phyloP scores from a whole-genome alignment of 1,140 invertebrate genomes.

The Atta texana region DNA sequence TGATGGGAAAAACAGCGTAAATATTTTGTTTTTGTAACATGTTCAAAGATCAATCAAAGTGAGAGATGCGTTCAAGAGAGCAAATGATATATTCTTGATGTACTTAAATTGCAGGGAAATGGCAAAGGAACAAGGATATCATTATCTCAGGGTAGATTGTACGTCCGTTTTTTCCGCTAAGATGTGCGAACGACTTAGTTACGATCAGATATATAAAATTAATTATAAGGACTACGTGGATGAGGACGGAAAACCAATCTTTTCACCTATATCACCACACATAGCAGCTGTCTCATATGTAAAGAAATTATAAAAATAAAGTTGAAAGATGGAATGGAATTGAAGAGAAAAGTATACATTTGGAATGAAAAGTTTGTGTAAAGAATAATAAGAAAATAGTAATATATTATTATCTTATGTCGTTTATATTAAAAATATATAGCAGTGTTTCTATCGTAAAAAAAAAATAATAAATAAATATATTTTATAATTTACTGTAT shows the following conservation, averaged over 20 bases:
- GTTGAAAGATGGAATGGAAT: not conserved
- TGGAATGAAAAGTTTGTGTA: constrained; percentile 1
- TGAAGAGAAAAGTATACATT: not conserved
- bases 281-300: constrained; percentile 85
- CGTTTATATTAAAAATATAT: not conserved
- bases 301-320: constrained; percentile 79
- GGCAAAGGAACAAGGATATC: constrained; percentile 86
- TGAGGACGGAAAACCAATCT: constrained; percentile 87
- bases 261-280: constrained; percentile 88
- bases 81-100: constrained; percentile 34
- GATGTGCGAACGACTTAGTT: constrained; percentile 89
- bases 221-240: constrained; percentile 89
- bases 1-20: constrained; percentile 89
- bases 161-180: constrained; percentile 91
- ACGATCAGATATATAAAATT: constrained; percentile 88
- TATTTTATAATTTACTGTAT: constrained; percentile 17
- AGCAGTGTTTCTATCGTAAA: not conserved
- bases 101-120: constrained; percentile 87
- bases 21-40: constrained; percentile 31
- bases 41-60: not conserved
- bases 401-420: not conserved
- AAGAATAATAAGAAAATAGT: not conserved
- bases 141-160: constrained; percentile 88
- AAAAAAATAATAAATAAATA: not conserved
- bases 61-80: not conserved